Evolutionary conservation across 2,797 vertebrate species (phyloP).

Genomic region (Enteromius thamalakanensis): DNA sequence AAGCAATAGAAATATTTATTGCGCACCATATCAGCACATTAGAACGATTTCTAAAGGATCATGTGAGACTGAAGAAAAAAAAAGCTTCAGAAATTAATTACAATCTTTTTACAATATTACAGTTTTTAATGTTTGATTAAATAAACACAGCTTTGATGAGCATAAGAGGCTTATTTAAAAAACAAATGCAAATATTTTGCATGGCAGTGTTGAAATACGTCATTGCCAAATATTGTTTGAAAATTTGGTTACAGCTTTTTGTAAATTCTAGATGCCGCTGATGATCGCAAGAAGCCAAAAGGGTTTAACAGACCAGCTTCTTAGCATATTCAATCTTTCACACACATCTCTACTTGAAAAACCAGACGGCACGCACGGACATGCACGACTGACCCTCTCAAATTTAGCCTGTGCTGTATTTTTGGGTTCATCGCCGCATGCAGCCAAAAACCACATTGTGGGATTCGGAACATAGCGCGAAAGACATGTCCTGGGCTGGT

Average conservation of each 20-base stretch:
- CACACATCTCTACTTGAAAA: slow-evolving; percentile 15
- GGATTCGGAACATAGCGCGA: slow-evolving; percentile 5
- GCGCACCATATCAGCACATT: not conserved
- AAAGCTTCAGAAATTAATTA: not conserved
- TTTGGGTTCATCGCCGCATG: slow-evolving; percentile 7
- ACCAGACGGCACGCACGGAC: not conserved
- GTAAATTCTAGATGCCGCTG: not conserved
- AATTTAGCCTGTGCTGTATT: slow-evolving; percentile 27
- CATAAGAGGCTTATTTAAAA: slow-evolving; percentile 4
- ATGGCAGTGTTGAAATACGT: not conserved
- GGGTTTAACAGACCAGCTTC: slow-evolving; percentile 2
- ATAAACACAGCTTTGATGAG: not conserved
- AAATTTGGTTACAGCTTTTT: not conserved
- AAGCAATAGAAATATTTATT: not conserved
- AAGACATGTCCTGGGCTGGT: slow-evolving; percentile 37
- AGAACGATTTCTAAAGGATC: not conserved
- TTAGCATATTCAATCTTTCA: not conserved
- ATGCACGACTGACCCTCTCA: slow-evolving; percentile 33
- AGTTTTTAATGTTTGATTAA: not conserved
- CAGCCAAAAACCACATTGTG: slow-evolving; percentile 40
- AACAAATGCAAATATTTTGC: not conserved
- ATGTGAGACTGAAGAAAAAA: not conserved
- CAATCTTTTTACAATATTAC: not conserved
- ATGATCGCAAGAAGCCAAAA: slow-evolving; percentile 4
- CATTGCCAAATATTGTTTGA: not conserved